phyloP scores from a whole-genome alignment of 2,797 vertebrate genomes.

The Knipowitschia caucasica region DNA sequence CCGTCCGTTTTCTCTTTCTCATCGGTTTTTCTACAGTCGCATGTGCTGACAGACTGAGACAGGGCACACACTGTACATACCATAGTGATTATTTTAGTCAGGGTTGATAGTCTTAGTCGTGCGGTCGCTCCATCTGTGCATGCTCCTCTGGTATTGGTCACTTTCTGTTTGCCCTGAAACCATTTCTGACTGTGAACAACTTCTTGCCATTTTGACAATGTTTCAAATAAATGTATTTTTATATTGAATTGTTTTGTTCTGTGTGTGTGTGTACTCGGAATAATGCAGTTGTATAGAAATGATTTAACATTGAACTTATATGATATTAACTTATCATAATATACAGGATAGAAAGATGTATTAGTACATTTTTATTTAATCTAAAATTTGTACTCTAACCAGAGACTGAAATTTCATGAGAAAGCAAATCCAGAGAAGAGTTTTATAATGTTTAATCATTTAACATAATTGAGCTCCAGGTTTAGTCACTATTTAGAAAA shows the following conservation, averaged over 20 bases:
- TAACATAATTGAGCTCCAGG: too few species aligned
- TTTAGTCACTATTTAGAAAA: too few species aligned
- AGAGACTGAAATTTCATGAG: too few species aligned
- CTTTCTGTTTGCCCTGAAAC: conserved; percentile 50
- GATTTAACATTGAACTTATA: too few species aligned
- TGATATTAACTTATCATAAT: too few species aligned
- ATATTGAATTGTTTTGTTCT: conserved; percentile 48
- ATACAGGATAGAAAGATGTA: too few species aligned
- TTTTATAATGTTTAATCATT: too few species aligned
- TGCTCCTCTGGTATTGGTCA: conserved; percentile 59
- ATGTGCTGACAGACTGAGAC: conserved; percentile 63
- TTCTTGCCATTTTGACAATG: conserved; percentile 92
- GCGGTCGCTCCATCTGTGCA: conserved; percentile 62
- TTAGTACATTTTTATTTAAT: too few species aligned
- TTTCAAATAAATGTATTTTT: conserved; percentile 99
- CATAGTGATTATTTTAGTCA: conserved; percentile 60
- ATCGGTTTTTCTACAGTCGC: conserved; percentile 53
- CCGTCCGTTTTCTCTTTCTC: conserved; percentile 37
- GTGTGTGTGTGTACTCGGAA: conserved; percentile 1
- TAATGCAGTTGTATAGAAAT: background rate
- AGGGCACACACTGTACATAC: conserved; percentile 44
- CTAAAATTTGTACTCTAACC: too few species aligned
- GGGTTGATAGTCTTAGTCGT: conserved; percentile 56
- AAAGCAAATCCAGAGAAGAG: too few species aligned
- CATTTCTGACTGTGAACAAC: conserved; percentile 95